phyloP scores from a whole-genome alignment of 92 coral and sea anemone genomes.

The Actinostola sp. region DNA sequence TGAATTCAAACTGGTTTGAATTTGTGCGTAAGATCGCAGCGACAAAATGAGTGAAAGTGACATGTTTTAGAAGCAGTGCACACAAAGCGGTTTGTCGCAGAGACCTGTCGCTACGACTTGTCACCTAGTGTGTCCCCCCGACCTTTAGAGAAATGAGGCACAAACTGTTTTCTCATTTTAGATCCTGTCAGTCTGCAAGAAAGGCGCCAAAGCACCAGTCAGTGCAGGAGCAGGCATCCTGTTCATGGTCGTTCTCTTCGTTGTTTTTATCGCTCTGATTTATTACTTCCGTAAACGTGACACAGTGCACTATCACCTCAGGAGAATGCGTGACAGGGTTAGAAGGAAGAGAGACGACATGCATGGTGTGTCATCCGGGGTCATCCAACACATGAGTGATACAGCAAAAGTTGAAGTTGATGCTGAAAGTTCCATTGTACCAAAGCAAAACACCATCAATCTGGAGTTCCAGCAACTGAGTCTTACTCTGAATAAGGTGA shows the following conservation, averaged over 20 bases:
- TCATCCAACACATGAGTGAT: conserved; percentile 36
- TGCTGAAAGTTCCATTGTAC: conserved; percentile 25
- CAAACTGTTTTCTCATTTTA: conserved; percentile 11
- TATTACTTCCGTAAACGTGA: conserved; percentile 60
- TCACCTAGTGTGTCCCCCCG: too few species aligned
- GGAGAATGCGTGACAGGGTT: conserved; percentile 28
- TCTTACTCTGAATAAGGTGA: conserved; percentile 72
- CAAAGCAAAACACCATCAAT: conserved; percentile 53
- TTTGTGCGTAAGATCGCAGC: too few species aligned
- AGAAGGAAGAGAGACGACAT: conserved; percentile 21
- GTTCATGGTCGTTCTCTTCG: conserved; percentile 44
- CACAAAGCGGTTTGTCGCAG: too few species aligned
- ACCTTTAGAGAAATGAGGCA: neutral
- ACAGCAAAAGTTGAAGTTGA: conserved; percentile 29
- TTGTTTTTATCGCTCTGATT: conserved; percentile 46
- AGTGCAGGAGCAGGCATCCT: conserved; percentile 55
- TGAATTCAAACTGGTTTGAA: too few species aligned
- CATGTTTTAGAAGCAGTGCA: too few species aligned
- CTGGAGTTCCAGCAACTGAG: conserved; percentile 74
- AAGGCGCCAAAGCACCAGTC: conserved; percentile 66
- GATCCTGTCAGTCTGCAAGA: conserved; percentile 63
- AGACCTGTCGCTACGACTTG: too few species aligned
- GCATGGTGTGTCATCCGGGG: conserved; percentile 33
- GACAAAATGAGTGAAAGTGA: too few species aligned
- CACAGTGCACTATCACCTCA: conserved; percentile 17